Base-by-base conservation (phyloP, 2,797 vertebrate genomes). In the Loriculus beryllinus region DNA sequence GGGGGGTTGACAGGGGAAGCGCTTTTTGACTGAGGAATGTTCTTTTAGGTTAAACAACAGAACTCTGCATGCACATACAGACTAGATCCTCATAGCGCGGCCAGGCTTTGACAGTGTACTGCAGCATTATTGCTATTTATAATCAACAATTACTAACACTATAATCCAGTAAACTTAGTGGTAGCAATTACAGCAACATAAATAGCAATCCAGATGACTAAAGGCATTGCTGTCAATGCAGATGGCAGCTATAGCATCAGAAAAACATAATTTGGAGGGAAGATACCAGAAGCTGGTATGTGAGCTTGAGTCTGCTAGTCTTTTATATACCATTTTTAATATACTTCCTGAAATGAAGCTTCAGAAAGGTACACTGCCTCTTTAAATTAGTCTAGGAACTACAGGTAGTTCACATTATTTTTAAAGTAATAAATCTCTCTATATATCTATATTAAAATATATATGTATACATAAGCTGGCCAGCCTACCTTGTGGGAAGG, bases 361-460 rank as follows among this genome's bases (percentile, higher is more conserved):
- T 96, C 92, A 23, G 89, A 97, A 97, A 97, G 95, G 95, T 96
- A 94, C 88, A 86, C 78, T 96, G 96, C 96, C 93, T 97, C 96
- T 97, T 97, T 97, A 94, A 96, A 95, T 93, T 96, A 97, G 93
- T 52, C 84, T 96, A 95, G 92, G 93, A 97, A 97, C 96, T 97
- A 96, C 96, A 96, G 96, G 97, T 93, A 96, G 93, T 97, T 97
- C 92, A 90, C 62, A 71, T 96, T 96, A 97, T 97, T 97, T 94
- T 92, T 88, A 95, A 97, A 97, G 96, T 92, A 94, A 96, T 96
- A 96, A 96, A 96, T 94, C 95, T 95, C 42, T 96, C 20, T 96
- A 80, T 96, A 95, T 97, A 95, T 96, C 96, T 96, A 94, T 96
- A 95, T 97, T 92, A 90, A 96, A 96, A 87, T 96, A 93, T 93